Conservation (phyloP, 2,113 vertebrate genomes). For the Copsychus sechellarum region DNA sequence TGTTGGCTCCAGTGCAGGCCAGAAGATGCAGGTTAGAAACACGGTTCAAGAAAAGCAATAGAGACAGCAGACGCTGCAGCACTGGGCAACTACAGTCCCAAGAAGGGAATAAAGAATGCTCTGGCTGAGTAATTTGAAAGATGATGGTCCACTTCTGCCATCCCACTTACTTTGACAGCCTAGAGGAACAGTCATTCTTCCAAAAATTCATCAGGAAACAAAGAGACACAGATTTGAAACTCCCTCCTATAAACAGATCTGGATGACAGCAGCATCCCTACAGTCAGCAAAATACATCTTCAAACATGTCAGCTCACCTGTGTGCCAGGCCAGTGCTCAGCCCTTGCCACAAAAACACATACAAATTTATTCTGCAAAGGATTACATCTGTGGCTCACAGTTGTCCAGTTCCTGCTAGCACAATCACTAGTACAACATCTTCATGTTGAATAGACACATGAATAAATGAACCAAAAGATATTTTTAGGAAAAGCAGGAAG, state of each 20-base stretch:
- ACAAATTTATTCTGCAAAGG: neutral
- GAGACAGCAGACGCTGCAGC: neutral
- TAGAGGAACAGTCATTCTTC: neutral
- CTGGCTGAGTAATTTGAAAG: neutral
- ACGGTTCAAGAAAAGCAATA: neutral
- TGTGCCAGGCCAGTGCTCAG: neutral
- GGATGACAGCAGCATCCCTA: neutral
- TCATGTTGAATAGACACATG: neutral
- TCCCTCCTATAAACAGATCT: neutral
- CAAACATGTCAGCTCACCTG: rapidly evolving
- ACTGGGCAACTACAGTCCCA: neutral
- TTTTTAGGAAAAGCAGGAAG: neutral
- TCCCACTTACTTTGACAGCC: neutral
- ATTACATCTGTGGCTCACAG: neutral
- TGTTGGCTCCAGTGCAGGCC: neutral
- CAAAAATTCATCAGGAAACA: neutral
- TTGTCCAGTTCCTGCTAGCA: neutral
- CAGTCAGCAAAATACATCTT: neutral
- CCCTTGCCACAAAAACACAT: neutral
- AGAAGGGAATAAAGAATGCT: neutral
- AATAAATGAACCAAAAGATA: neutral
- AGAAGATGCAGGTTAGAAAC: neutral
- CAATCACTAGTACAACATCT: neutral
- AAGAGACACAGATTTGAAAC: neutral
- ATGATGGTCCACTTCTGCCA: neutral